Evolutionary conservation across 2,797 vertebrate genomes (phyloP).

Genomic region (Notamacropus eugenii): DNA sequence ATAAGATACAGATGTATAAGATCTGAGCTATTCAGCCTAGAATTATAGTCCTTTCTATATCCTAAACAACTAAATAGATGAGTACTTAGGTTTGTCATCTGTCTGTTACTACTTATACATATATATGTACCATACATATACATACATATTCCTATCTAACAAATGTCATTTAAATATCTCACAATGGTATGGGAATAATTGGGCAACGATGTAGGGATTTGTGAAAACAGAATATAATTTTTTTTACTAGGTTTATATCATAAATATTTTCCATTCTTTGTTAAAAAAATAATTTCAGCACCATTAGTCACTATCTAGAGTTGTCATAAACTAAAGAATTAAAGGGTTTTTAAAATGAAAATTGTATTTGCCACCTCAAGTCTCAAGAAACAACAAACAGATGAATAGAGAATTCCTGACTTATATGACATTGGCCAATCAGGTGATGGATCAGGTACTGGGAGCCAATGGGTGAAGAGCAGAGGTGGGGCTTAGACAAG

Average conservation of each 20-base stretch:
- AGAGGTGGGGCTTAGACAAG: conserved; percentile 59
- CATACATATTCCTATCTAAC: not conserved
- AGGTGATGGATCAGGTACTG: conserved; percentile 13
- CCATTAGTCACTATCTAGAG: not conserved
- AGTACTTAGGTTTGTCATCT: not conserved
- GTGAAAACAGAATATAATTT: not conserved
- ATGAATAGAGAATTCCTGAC: not conserved
- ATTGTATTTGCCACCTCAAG: not conserved
- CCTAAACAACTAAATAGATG: not conserved
- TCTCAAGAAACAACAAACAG: not conserved
- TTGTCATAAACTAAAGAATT: not conserved
- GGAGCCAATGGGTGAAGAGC: conserved; percentile 51
- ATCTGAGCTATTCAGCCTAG: not conserved
- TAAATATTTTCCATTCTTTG: not conserved
- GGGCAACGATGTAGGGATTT: not conserved
- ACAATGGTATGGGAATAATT: not conserved
- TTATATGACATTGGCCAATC: conserved; percentile 50
- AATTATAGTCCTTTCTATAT: not conserved
- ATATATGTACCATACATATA: not conserved
- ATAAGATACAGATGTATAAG: not conserved
- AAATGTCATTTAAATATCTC: not conserved
- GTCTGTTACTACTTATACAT: not conserved
- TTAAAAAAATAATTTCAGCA: not conserved
- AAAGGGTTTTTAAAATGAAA: not conserved
- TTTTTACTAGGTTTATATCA: not conserved